Evolutionary conservation across 2,113 vertebrate genomes (phyloP), one percentile per base, ranked within the genome.

Genomic region (Ptilorrhoa leucosticta): DNA sequence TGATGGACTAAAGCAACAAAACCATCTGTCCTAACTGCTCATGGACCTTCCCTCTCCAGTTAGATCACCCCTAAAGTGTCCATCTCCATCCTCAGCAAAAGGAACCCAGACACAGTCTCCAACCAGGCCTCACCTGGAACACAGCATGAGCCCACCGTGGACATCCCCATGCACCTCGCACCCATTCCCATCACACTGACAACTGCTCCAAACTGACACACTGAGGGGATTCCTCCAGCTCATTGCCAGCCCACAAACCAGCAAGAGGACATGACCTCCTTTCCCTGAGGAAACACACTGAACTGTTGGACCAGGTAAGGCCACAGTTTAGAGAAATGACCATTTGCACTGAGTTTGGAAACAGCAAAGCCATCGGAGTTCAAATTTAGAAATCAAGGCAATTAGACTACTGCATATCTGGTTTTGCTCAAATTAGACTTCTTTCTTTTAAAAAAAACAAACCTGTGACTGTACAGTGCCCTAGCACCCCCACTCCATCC

Each of bases 401-500:
- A 86, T 75, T 51, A 48, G n/a, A 56, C 56, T 60, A 71, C 37
- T 37, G 83, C 53, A 6, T 86, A 69, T 69, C 66, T 83, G 58
- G 0, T 82, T 91, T 91, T 1, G 3, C 71, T 83, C 42, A 77
- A 91, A 88, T 95, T 83, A 91, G 76, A 71, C 26, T 64, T 56
- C 63, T 90, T 83, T 33, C 79, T 76, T 83, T 33, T 15, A 39
- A 64, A 87, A 75, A 40, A 23, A 28, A 5, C 33, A 76, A 95
- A 89, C 61, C 79, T 92, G 76, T 91, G 89, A 82, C 44, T 83
- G 79, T 33, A 90, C 79, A 83, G 76, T 78, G 90, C 76, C 94
- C 94, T 35, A 90, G 91, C 77, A 93, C 89, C 88, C 92, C 83
- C 73, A 78, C 84, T 79, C 60, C 64, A 91, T 79, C 93, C 93